Base-by-base conservation (phyloP, 2,797 vertebrate genomes). In the Anguilla marmorata region DNA sequence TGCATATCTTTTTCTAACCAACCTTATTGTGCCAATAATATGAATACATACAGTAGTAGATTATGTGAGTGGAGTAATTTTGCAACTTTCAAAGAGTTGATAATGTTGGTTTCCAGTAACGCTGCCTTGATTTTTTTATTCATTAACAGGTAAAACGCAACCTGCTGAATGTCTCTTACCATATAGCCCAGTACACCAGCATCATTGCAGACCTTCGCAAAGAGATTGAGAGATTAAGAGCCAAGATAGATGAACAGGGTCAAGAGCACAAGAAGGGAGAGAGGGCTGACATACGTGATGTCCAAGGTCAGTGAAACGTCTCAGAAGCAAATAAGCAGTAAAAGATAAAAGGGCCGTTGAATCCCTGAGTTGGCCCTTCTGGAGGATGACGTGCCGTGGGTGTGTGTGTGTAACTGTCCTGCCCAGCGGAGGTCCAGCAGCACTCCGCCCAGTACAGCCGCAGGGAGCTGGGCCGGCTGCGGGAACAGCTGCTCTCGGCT, bases 91-190 rank as follows among this genome's bases (percentile, higher is more conserved):
- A 19, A 48, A 50, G 69, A 56, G 11, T 16, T 30, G 30, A 87
- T 8, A 56, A 58, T 56, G 84, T 69, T 69, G 3, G n/a, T 9
- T 86, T 19, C 37, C 12, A 58, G 27, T 88, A 19, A 76, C 82
- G 48, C 66, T 16, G 27, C 16, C 63, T 27, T 86, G 56, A 74
- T 83, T 14, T 3, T 0, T 21, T 3, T 86, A 89, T 33, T 83
- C 56, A 8, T 27, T 86, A 54, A 0, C 89, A 95, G 94, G 95
- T 96, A 12, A 96, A 93, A 86, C 86, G 92, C 30, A 95, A 96
- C 88, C 92, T 95, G 76, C 85, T 86, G 60, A 94, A 91, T 0
- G n/a, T 91, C 60, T 92, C 94, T 56, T 93, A 88, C 89, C 94
- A 90, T 90, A 92, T 93, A 0, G 69, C 91, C 0, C 93, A 93